Evolutionary conservation across 1,140 invertebrate species (phyloP), one percentile per base, ranked within the genome.

Genomic region (Diabrotica undecimpunctata): DNA sequence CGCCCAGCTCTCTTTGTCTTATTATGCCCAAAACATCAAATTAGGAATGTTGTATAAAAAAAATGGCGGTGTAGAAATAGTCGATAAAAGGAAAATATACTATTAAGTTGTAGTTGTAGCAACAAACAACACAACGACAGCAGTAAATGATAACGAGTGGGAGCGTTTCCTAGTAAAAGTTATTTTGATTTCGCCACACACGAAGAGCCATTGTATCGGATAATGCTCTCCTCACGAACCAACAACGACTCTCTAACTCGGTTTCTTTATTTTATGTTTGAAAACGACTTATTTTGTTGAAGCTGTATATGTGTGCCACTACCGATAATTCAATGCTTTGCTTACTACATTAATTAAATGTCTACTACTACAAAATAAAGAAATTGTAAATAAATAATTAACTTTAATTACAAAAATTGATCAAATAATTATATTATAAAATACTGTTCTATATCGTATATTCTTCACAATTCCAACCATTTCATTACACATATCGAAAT

Each of bases 11-110:
- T 25, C 25, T 25, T 25, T 25, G 25, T 25, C 25, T 25, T 25
- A 25, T 25, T 25, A 25, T 25, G 25, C 25, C 25, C 25, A 25
- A 25, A 25, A 25, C 25, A 25, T 25, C 25, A 25, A 25, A 25
- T 25, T 25, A 25, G 25, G 25, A 25, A 25, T 25, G 25, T 25
- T 25, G 25, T 2, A 25, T 25, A 25, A 25, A 25, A n/a, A 25
- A 25, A 25, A 46, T 46, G n/a, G 3, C 3, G 8, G n/a, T 46
- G 8, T 46, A 46, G 41, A 46, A 46, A 46, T 46, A 46, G 41
- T 46, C 41, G n/a, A 46, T 46, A 46, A 46, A 46, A 46, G 41
- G 41, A 46, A 46, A 46, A 46, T 46, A 46, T n/a, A 46, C 41
- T 46, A 46, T 46, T 46, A 46, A 46, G 41, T 46, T 46, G 41